These are phyloP conservation scores for Abrostola tripartita DNA, from an alignment of 2,888 invertebrate genomes.

Conservation along the genomic window DNA sequence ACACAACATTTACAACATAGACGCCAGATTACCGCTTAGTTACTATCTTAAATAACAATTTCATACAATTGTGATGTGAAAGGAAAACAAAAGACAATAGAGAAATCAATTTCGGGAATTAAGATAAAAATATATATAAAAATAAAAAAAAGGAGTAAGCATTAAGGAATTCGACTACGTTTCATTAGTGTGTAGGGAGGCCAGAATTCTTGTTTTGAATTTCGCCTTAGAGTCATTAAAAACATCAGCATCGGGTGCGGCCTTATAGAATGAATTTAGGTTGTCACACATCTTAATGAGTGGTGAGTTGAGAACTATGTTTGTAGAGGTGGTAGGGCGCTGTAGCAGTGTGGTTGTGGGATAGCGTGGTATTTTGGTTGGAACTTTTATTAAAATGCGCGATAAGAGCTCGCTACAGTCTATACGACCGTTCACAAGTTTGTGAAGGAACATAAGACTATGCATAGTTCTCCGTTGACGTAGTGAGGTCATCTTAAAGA, in stretches of 20 bases:
- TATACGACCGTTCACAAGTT: neutral
- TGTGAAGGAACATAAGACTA: neutral
- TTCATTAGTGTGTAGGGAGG: neutral
- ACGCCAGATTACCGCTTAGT: neutral
- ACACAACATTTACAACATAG: neutral
- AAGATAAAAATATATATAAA: neutral
- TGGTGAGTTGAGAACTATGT: neutral
- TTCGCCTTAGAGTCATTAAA: no score
- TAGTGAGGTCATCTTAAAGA: constrained; percentile 1
- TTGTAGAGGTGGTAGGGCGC: neutral
- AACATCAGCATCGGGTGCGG: no score
- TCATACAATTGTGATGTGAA: no score
- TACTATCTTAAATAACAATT: no score
- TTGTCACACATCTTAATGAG: neutral
- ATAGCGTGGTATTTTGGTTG: neutral
- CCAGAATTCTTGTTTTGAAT: no score
- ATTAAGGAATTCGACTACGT: no score
- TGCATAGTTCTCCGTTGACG: neutral
- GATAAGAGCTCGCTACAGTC: neutral
- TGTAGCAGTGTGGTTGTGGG: neutral
- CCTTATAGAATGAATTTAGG: neutral
- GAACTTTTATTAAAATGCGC: neutral
- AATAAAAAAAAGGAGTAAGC: neutral
- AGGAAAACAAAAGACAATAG: neutral
- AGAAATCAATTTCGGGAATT: neutral